Evolutionary conservation across 2,797 vertebrate species (phyloP).

Genomic region (Eleutherodactylus coqui): DNA sequence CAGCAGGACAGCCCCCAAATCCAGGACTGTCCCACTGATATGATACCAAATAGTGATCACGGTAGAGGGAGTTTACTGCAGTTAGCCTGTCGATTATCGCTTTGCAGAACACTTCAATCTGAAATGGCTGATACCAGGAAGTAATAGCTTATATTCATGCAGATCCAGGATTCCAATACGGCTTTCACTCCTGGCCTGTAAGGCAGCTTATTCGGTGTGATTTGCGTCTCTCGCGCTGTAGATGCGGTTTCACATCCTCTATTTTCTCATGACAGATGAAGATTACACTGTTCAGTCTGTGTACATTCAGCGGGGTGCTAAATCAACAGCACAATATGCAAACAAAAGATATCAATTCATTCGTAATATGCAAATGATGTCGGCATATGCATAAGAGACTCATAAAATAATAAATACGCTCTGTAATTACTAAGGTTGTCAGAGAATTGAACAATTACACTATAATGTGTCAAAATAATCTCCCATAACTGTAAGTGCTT

Average conservation of each 20-base stretch:
- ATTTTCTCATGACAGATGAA: constrained; percentile 54
- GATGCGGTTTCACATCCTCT: constrained; percentile 17
- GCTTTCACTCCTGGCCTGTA: neutral
- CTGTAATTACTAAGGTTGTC: constrained; percentile 56
- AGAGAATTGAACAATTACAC: constrained; percentile 51
- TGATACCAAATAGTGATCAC: neutral
- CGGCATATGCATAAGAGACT: constrained; percentile 48
- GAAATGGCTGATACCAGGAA: neutral
- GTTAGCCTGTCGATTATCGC: neutral
- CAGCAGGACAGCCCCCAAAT: too few relatives aligned
- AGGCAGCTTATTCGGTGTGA: neutral
- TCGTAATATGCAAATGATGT: constrained; percentile 52
- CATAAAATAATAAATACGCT: constrained; percentile 57
- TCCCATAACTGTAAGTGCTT: constrained; percentile 42
- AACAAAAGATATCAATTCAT: constrained; percentile 61
- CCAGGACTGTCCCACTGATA: too few relatives aligned
- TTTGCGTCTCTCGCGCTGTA: neutral
- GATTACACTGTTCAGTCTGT: constrained; percentile 37
- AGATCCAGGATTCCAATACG: neutral
- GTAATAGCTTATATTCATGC: neutral
- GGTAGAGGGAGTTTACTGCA: neutral
- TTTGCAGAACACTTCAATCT: neutral
- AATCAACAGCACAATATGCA: constrained; percentile 59
- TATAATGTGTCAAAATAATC: constrained; percentile 53
- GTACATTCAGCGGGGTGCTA: constrained; percentile 49